Percentiles rank a stretch among this genome's conserved stretches.
phyloP scores from a whole-genome alignment of 2,888 invertebrate species.

The Athalia circularis region DNA sequence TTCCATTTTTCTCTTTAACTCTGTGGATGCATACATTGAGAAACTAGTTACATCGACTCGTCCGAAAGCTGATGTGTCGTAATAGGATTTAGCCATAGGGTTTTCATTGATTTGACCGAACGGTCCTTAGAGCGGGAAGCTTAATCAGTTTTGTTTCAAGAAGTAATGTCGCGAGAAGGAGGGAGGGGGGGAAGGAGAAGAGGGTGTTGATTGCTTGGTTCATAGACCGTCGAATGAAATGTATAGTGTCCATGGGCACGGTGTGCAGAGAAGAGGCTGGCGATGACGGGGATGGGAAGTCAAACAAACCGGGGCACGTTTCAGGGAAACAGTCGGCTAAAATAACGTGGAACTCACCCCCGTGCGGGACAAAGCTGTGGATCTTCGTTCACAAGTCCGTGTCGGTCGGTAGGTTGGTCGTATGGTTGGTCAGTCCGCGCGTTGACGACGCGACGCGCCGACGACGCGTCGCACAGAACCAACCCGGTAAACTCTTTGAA shows the following conservation, averaged over 20 bases:
- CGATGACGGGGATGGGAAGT: not conserved
- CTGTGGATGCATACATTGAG: too few species aligned
- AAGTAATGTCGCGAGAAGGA: not conserved
- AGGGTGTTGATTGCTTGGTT: conserved; percentile 12
- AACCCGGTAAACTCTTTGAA: conserved; percentile 53
- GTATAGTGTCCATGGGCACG: too few species aligned
- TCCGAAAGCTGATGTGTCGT: too few species aligned
- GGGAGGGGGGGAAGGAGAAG: too few species aligned
- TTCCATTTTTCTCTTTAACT: too few species aligned
- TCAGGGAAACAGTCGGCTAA: conserved; percentile 16
- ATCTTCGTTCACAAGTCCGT: not conserved
- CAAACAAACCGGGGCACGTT: conserved; percentile 23
- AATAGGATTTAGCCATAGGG: too few species aligned
- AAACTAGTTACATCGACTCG: too few species aligned
- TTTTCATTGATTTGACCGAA: too few species aligned
- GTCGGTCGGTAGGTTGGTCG: not conserved
- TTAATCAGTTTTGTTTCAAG: not conserved
- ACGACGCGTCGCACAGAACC: conserved; percentile 30
- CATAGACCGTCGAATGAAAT: not conserved
- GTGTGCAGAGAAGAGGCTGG: too few species aligned
- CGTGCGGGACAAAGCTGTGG: conserved; percentile 4
- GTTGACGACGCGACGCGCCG: conserved; percentile 28
- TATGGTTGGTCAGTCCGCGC: not conserved
- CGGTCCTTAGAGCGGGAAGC: not conserved
- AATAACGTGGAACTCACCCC: not conserved